phyloP scores from a whole-genome alignment of 2,113 vertebrate species.

The Meleagris gallopavo region DNA sequence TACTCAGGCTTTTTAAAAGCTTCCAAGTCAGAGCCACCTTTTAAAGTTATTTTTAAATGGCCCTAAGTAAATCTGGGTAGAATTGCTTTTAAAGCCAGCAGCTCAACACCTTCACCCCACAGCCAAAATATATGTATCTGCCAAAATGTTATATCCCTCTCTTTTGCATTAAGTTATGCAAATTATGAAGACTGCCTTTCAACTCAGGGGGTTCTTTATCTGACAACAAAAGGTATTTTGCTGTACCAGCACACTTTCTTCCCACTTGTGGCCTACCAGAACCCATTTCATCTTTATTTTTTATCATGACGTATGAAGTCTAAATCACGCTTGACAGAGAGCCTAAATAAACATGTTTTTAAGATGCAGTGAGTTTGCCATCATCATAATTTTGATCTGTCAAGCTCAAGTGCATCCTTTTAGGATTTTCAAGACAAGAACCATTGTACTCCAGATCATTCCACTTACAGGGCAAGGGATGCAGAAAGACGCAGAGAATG shows the following conservation, averaged over 20 bases:
- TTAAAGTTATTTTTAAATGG: neutral
- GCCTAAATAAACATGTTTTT: conserved; percentile 17
- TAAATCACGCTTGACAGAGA: conserved; percentile 35
- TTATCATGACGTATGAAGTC: conserved; percentile 7
- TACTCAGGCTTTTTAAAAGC: neutral
- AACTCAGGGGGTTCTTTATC: neutral
- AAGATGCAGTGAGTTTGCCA: conserved; percentile 3
- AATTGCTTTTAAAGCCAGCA: neutral
- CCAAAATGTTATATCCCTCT: neutral
- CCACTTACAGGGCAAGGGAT: neutral
- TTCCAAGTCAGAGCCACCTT: neutral
- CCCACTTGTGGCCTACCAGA: neutral
- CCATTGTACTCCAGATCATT: neutral
- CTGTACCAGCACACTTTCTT: neutral
- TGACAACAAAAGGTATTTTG: neutral
- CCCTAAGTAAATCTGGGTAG: neutral
- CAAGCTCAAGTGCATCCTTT: neutral
- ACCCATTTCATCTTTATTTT: neutral
- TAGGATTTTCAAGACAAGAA: neutral
- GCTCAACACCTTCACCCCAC: neutral
- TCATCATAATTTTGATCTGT: conserved; percentile 44
- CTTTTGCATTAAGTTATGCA: neutral
- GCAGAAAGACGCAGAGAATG: neutral
- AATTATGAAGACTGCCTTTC: neutral
- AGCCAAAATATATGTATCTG: neutral